Evolutionary conservation across 1,140 invertebrate species (phyloP), one percentile per base, ranked within the genome.

Genomic region (Metopolophium dirhodum): DNA sequence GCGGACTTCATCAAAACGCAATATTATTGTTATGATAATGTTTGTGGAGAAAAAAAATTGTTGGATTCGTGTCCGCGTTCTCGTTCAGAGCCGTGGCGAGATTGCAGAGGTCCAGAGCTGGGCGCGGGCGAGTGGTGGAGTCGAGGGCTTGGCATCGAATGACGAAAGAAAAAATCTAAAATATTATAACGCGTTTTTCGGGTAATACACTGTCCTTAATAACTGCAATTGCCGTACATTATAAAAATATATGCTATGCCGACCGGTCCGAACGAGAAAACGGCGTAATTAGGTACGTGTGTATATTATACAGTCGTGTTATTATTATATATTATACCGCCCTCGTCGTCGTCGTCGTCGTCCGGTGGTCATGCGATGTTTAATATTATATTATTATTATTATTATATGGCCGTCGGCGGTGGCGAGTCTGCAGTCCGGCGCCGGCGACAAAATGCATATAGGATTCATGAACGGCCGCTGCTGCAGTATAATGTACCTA

Each of bases 101-200:
- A 68, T 68, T 68, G 61, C 61, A n/a, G 0, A n/a, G 30, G 61
- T n/a, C 26, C 3, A 68, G 11, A 14, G 4, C 61, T 68, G 61
- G 4, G 11, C 4, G 61, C 30, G 11, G 26, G 4, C 3, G 61
- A n/a, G 11, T 68, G 30, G 61, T 68, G 30, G 30, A 6, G 61
- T 54, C 14, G 61, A 14, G 61, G 61, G 30, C 30, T 68, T 68
- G 61, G 30, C 30, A 30, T 68, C 61, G 0, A n/a, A 68, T 30
- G 61, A 68, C 30, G 61, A 14, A 30, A n/a, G n/a, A 7, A n/a
- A 61, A 61, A 61, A 68, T n/a, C 61, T 68, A 68, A 68, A n/a
- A 68, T 68, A 68, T n/a, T 68, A 68, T n/a, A 68, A 68, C 61
- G 30, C 61, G 61, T 68, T 68, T 68, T 68, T 68, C 61, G 61